Conservation (phyloP, 64 coral and sea anemone genomes). For the Trachythela sp. region DNA sequence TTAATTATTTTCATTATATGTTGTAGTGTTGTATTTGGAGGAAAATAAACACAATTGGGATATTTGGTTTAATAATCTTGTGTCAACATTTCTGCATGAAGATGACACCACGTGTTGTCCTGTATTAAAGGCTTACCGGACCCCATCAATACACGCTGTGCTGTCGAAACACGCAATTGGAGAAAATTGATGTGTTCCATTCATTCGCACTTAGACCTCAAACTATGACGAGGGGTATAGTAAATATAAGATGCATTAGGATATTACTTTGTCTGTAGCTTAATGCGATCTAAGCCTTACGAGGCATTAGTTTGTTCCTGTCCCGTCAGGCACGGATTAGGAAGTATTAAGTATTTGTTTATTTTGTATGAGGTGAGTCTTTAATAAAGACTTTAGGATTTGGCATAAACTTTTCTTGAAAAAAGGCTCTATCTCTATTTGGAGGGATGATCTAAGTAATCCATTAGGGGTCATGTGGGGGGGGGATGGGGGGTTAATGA, state of each 20-base stretch:
- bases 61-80: too few species aligned
- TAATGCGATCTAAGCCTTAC: neutral
- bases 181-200: neutral
- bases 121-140: too few species aligned
- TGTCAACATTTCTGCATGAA: too few species aligned
- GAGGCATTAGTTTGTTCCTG: neutral
- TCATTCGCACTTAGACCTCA: neutral
- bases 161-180: neutral
- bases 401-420: neutral
- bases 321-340: neutral
- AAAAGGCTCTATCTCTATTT: too few species aligned
- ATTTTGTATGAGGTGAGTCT: neutral
- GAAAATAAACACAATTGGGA: too few species aligned
- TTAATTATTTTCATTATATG: too few species aligned
- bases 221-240: neutral
- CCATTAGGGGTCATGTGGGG: too few species aligned
- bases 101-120: too few species aligned
- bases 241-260: neutral
- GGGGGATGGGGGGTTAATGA: too few species aligned
- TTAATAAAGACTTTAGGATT: neutral
- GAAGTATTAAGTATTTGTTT: neutral
- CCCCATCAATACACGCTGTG: too few species aligned
- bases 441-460: too few species aligned
- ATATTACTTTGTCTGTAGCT: neutral
- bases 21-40: too few species aligned